Percentiles rank a stretch among this genome's conserved stretches.
Conservation (phyloP, 2,113 vertebrate genomes). For the Catharus bicknelli region DNA sequence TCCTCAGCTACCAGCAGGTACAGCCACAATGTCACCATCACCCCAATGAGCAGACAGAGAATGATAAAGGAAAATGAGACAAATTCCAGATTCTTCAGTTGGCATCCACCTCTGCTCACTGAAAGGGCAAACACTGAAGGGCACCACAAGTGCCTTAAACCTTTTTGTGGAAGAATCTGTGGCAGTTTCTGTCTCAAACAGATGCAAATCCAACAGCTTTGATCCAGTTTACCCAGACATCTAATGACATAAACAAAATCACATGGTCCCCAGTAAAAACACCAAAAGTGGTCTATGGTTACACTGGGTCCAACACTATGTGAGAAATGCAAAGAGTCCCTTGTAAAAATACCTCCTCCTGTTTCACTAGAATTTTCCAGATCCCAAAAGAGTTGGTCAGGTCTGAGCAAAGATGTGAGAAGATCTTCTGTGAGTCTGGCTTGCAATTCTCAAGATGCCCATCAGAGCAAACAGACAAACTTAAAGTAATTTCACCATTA, state of each 20-base stretch:
- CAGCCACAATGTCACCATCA: not conserved
- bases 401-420: not conserved
- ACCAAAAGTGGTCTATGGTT: not conserved
- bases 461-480: not conserved
- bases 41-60: not conserved
- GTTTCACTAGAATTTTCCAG: not conserved
- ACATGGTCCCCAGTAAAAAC: rapidly evolving
- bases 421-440: not conserved
- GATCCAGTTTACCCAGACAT: not conserved
- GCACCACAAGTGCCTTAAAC: not conserved
- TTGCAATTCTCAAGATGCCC: not conserved
- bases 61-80: not conserved
- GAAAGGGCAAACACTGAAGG: not conserved
- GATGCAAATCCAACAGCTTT: not conserved
- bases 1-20: not conserved
- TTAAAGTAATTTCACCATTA: not conserved
- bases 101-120: not conserved
- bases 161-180: not conserved
- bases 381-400: not conserved
- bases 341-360: not conserved
- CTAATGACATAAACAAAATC: not conserved
- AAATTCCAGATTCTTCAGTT: not conserved
- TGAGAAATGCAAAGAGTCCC: not conserved
- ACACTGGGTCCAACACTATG: not conserved
- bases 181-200: not conserved